Percentiles rank a stretch among this genome's conserved stretches.
These are phyloP conservation scores for Cotesia congregata DNA, from an alignment of 2,888 invertebrate species.

Conservation along the genomic window DNA sequence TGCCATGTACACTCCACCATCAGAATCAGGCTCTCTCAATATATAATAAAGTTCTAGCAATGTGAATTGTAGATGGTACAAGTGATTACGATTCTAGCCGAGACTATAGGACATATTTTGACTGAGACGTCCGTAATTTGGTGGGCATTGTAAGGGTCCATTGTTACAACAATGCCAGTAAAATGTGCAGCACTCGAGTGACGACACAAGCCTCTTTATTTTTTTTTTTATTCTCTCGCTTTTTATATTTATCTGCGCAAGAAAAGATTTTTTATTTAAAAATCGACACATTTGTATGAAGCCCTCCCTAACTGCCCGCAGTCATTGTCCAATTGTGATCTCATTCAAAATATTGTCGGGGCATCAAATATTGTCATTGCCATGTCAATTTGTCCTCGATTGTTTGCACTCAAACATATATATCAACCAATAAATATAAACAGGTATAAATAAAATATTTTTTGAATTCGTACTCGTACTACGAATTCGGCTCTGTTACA, in stretches of 20 bases:
- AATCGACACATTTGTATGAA: constrained; percentile 21
- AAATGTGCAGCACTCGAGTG: constrained; percentile 43
- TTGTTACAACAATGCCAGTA: constrained; percentile 55
- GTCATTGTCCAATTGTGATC: constrained; percentile 28
- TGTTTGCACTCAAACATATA: not conserved
- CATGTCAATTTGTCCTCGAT: constrained; percentile 26
- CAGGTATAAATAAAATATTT: constrained; percentile 11
- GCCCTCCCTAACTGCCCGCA: constrained; percentile 10
- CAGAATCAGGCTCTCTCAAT: constrained; percentile 30
- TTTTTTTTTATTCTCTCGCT: constrained; percentile 32
- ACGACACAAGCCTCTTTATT: constrained; percentile 41
- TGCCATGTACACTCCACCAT: constrained; percentile 21
- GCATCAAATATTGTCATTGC: constrained; percentile 25
- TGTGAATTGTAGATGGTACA: constrained; percentile 48
- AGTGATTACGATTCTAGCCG: constrained; percentile 49
- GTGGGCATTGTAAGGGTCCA: constrained; percentile 60
- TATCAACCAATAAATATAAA: constrained; percentile 3
- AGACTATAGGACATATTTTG: constrained; percentile 61
- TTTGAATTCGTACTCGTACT: not conserved
- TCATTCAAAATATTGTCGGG: constrained; percentile 37
- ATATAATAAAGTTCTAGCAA: constrained; percentile 28
- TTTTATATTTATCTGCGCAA: constrained; percentile 9
- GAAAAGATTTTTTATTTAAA: constrained; percentile 11
- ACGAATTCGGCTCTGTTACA: not conserved
- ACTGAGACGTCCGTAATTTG: constrained; percentile 66